Percentiles rank a stretch among this genome's conserved stretches.
Conservation (phyloP, 1,140 invertebrate genomes). For the Atta colombica region DNA sequence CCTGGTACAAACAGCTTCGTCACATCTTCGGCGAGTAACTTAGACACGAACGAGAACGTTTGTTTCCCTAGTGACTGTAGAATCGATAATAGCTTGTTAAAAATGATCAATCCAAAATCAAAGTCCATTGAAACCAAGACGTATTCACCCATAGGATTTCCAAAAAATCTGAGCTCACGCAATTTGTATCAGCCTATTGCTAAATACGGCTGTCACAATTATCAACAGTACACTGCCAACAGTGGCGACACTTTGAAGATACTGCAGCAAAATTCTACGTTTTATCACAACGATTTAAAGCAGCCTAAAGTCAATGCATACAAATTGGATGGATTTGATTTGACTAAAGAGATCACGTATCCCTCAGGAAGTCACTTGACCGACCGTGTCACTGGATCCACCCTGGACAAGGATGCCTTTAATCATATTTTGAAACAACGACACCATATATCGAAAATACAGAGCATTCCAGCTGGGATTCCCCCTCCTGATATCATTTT, state of each 20-base stretch:
- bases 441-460: constrained; percentile 72
- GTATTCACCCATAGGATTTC: constrained; percentile 83
- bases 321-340: constrained; percentile 80
- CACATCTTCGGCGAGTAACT: constrained; percentile 64
- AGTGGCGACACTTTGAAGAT: constrained; percentile 79
- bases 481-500: constrained; percentile 80
- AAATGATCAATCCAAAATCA: constrained; percentile 80
- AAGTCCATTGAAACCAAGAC: constrained; percentile 74
- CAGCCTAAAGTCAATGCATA: constrained; percentile 76
- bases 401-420: constrained; percentile 80
- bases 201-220: constrained; percentile 83
- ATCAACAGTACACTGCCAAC: constrained; percentile 81
- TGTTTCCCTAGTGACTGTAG: constrained; percentile 75
- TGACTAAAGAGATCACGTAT: constrained; percentile 77
- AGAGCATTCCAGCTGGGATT: constrained; percentile 65
- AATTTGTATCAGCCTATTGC: constrained; percentile 74
- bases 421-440: constrained; percentile 81
- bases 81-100: constrained; percentile 80
- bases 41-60: constrained; percentile 75
- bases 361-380: constrained; percentile 71
- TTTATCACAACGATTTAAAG: constrained; percentile 80
- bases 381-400: constrained; percentile 70
- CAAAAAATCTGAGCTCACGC: constrained; percentile 76
- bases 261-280: constrained; percentile 73
- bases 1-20: constrained; percentile 77